Conservation (phyloP, 2,888 invertebrate genomes). For the Conops quadrifasciatus region DNA sequence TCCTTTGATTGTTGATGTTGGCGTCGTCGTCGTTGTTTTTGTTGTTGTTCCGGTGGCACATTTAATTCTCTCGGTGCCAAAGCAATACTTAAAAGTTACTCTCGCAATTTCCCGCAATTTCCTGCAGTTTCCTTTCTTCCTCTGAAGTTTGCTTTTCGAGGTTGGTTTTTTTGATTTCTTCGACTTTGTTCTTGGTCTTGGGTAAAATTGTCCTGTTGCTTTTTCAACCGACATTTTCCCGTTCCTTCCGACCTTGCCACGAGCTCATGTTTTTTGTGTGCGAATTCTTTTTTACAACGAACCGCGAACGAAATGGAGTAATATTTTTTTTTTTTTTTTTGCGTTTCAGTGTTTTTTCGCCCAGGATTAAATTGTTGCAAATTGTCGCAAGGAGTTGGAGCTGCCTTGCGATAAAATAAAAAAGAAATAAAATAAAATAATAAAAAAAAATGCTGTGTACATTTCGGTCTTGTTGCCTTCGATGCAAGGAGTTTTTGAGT, state of each 20-base stretch:
- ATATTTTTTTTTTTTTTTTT: constrained; percentile 1
- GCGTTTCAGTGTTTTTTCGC: constrained; percentile 10
- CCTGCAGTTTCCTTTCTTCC: constrained; percentile 15
- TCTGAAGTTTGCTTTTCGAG: not conserved
- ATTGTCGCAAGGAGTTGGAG: constrained; percentile 12
- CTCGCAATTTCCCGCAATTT: constrained; percentile 26
- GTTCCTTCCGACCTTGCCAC: constrained; percentile 22
- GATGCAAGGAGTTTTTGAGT: no score
- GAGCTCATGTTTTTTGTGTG: not conserved
- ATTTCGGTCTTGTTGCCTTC: no score
- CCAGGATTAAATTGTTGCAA: constrained; percentile 26
- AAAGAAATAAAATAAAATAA: no score
- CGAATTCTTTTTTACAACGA: constrained; percentile 6
- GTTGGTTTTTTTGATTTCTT: not conserved
- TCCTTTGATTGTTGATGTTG: no score
- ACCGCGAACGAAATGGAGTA: not conserved
- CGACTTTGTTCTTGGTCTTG: no score
- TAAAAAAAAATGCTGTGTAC: not conserved
- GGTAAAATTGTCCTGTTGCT: constrained; percentile 34
- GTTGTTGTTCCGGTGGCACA: constrained; percentile 1
- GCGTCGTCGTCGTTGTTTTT: no score
- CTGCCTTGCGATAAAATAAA: no score
- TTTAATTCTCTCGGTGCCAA: constrained; percentile 10
- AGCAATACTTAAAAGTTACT: constrained; percentile 12
- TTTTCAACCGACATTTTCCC: constrained; percentile 31